phyloP scores from a whole-genome alignment of 2,888 invertebrate species.

The Therioaphis trifolii region DNA sequence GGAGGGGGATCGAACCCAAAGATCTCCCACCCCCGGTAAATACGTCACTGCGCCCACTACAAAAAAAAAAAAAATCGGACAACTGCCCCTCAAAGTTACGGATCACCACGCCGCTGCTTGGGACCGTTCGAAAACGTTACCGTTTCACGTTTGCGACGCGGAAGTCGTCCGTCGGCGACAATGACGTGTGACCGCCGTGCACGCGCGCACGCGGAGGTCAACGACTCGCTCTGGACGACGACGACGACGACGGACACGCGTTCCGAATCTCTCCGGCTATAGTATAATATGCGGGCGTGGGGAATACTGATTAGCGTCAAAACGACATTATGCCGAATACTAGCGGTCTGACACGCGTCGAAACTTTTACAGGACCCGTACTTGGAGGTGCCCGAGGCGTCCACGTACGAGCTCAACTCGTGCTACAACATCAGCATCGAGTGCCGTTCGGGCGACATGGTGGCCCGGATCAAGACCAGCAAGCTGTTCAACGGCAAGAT shows the following conservation, averaged over 20 bases:
- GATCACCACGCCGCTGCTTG: no score
- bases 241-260: not conserved
- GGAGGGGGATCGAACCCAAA: no score
- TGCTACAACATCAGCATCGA: slow-evolving; percentile 95
- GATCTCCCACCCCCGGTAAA: no score
- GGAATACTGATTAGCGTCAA: slow-evolving; percentile 16
- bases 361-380: slow-evolving; percentile 82
- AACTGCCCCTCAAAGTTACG: no score
- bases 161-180: slow-evolving; percentile 11
- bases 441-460: slow-evolving; percentile 92
- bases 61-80: no score
- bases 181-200: slow-evolving; percentile 30
- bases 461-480: slow-evolving; percentile 90
- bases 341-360: no score
- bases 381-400: slow-evolving; percentile 88
- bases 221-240: slow-evolving; percentile 22
- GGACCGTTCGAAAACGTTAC: no score
- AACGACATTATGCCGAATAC: no score
- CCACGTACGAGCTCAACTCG: slow-evolving; percentile 90
- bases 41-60: no score
- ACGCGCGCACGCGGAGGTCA: slow-evolving; percentile 37
- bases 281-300: slow-evolving; percentile 26
- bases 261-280: slow-evolving; percentile 25
- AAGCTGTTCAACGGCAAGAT: slow-evolving; percentile 94
- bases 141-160: not conserved